phyloP scores from a whole-genome alignment of 30 jellyfish, hydroid and myxozoan species.

The Aurelia coerulea region DNA sequence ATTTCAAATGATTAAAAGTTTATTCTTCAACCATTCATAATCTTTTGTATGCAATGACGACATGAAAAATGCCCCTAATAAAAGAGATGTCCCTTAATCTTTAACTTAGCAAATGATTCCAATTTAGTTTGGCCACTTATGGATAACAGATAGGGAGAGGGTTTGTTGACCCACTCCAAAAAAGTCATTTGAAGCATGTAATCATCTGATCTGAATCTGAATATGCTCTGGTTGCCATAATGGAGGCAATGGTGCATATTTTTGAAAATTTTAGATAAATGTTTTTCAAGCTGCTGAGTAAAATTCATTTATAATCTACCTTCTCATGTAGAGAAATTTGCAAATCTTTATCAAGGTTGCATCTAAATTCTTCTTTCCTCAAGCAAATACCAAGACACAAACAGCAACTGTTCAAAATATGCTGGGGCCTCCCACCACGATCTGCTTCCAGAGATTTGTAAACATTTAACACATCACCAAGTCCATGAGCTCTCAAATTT shows the following conservation, averaged over 20 bases:
- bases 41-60: not conserved
- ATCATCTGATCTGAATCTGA: no score
- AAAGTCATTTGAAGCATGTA: no score
- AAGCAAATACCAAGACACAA: not conserved
- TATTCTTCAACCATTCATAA: not conserved
- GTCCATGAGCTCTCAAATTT: constrained; percentile 34
- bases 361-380: not conserved
- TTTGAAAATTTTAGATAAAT: no score
- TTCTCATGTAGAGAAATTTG: no score
- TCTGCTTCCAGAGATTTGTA: constrained; percentile 23
- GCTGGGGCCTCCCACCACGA: constrained; percentile 3
- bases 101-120: not conserved
- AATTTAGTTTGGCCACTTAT: no score
- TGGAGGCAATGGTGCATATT: no score
- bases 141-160: no score
- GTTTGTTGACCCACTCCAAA: no score
- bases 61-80: not conserved
- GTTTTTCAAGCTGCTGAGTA: no score
- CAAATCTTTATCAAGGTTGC: not conserved
- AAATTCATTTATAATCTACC: no score
- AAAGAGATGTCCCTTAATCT: not conserved
- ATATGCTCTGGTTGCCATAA: no score
- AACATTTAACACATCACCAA: constrained; percentile 24
- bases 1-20: not conserved
- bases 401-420: constrained; percentile 1